phyloP scores from a whole-genome alignment of 2,888 invertebrate species.

The Polydrusus tereticollis region DNA sequence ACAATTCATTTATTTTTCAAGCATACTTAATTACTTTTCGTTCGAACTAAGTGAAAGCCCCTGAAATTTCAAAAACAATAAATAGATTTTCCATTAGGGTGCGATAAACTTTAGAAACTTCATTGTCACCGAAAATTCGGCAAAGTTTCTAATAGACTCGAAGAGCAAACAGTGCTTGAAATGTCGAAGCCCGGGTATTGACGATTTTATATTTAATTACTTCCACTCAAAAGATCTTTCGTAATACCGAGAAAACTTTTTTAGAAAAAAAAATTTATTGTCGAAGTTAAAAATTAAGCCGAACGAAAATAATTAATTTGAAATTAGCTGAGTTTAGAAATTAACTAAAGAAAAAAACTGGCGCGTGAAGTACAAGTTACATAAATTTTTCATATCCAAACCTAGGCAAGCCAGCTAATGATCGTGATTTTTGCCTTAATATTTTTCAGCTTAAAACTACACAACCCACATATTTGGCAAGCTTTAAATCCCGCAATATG shows the following conservation, averaged over 20 bases:
- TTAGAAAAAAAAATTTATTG: not conserved
- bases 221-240: constrained; percentile 2
- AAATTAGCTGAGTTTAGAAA: too few relatives aligned
- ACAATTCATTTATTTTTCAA: too few relatives aligned
- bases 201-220: constrained; percentile 34
- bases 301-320: too few relatives aligned
- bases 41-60: not conserved
- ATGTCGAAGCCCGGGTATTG: constrained; percentile 19
- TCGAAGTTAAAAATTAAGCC: not conserved
- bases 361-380: too few relatives aligned
- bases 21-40: not conserved
- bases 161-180: constrained; percentile 26
- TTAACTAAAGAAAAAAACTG: too few relatives aligned
- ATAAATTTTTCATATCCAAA: too few relatives aligned
- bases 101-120: constrained; percentile 16
- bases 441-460: too few relatives aligned
- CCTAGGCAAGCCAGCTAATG: too few relatives aligned
- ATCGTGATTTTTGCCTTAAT: too few relatives aligned
- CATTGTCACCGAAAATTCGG: constrained; percentile 23
- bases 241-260: not conserved
- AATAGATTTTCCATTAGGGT: constrained; percentile 7
- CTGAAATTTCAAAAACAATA: constrained; percentile 1
- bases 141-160: constrained; percentile 29
- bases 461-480: too few relatives aligned
- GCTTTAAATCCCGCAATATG: too few relatives aligned